Conservation (phyloP, 2,888 invertebrate species). For the Macrosiphum euphorbiae region DNA sequence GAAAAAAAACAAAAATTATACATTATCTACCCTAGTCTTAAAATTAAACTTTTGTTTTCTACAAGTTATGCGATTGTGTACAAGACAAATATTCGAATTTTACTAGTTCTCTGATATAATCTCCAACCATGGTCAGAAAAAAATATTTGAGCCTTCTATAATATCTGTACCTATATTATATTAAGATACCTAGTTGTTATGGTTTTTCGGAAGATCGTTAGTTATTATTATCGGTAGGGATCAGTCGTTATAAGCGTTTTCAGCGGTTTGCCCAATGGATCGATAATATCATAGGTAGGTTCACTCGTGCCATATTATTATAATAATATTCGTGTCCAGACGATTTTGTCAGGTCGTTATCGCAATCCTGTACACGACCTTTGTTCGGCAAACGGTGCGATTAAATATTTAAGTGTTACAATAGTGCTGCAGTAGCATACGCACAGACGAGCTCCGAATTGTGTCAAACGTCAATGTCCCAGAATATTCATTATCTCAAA, state of each 20-base stretch:
- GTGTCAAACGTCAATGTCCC: neutral
- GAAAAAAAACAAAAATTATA: no score
- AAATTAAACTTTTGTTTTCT: neutral
- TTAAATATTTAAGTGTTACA: neutral
- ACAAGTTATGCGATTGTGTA: neutral
- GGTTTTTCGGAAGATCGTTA: neutral
- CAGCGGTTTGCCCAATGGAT: neutral
- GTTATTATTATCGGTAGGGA: neutral
- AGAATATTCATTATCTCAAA: neutral
- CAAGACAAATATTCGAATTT: neutral
- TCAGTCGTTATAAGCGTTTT: neutral
- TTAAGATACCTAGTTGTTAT: neutral
- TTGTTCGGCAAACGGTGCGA: neutral
- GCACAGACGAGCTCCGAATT: neutral
- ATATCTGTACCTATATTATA: neutral
- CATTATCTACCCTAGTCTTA: no score
- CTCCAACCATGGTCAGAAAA: neutral
- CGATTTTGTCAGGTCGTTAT: neutral
- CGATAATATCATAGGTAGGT: neutral
- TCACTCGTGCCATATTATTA: neutral
- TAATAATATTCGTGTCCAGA: neutral
- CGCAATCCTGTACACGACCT: neutral
- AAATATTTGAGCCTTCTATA: no score
- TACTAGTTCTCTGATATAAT: neutral
- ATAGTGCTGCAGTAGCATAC: neutral